Percentiles rank a stretch among this genome's conserved stretches.
phyloP scores from a whole-genome alignment of 2,888 invertebrate genomes.

The Ganaspis brasiliensis region DNA sequence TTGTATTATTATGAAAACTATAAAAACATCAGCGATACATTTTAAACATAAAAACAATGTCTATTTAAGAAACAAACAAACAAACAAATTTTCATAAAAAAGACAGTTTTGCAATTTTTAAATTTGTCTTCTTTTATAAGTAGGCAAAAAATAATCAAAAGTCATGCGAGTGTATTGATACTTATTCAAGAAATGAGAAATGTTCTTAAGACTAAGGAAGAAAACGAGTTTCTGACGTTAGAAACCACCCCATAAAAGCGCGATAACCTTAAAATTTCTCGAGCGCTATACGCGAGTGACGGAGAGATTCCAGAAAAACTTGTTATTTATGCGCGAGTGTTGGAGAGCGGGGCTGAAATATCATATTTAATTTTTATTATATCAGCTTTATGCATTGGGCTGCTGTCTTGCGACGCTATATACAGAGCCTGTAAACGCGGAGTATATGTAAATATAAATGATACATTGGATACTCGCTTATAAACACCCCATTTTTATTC shows the following conservation, averaged over 20 bases:
- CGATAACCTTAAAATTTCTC: constrained; percentile 57
- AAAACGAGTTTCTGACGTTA: constrained; percentile 32
- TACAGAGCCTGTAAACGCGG: constrained; percentile 70
- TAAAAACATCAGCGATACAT: no score
- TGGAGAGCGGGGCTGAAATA: constrained; percentile 69
- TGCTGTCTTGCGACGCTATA: constrained; percentile 62
- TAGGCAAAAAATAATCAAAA: no score
- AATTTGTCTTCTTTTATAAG: no score
- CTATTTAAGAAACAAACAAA: no score
- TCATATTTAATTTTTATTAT: constrained; percentile 80
- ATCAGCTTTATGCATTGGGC: constrained; percentile 71
- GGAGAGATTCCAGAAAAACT: constrained; percentile 58
- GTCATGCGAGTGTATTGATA: not conserved
- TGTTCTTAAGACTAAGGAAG: constrained; percentile 27
- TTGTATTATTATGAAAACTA: no score
- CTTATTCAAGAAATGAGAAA: constrained; percentile 10
- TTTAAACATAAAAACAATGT: no score
- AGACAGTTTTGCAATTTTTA: no score
- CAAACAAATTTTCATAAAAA: no score
- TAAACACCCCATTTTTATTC: constrained; percentile 81
- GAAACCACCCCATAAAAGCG: constrained; percentile 53
- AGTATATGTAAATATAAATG: constrained; percentile 80
- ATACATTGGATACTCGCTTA: constrained; percentile 81
- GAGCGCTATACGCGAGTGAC: constrained; percentile 2
- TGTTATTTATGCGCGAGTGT: constrained; percentile 71